Evolutionary conservation across 2,113 vertebrate genomes (phyloP), one percentile per base, ranked within the genome.

Genomic region (Arvicanthis niloticus): DNA sequence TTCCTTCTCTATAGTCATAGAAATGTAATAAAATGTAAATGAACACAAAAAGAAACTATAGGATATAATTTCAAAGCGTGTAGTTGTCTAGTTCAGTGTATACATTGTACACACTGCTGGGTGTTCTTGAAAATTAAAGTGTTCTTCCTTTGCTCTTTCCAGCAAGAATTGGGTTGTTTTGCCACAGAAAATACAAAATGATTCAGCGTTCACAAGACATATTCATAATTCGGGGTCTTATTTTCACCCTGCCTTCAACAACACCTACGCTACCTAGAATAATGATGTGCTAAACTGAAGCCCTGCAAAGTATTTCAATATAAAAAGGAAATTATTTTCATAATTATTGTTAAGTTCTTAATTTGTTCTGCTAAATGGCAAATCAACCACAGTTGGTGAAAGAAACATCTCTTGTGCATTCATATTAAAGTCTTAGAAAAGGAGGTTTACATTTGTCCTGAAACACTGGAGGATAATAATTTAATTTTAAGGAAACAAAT

Each of bases 141-240:
- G 60, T 53, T 96, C 87, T 88, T 37, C 10, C 81, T 78, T 42
- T 95, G 95, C 94, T 80, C 24, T 89, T 91, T 92, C 62, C 90
- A 89, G 82, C 94, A 51, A 91, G 34, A 84, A 97, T 88, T 91
- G 77, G 93, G 88, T 97, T 97, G 87, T 96, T 91, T 89, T 93
- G 84, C 34, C 70, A 77, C 62, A 97, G 95, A 96, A 98, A 93
- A 97, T 96, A 96, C 65, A 98, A 96, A 98, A 68, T 98, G 98
- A 98, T 98, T 98, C 98, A 98, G 60, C 97, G 89, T 98, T 98
- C 98, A 98, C 95, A 97, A 98, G 98, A 98, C 96, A 98, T 98
- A 98, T 98, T 98, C 93, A 95, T 98, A 98, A 98, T 98, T 97
- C 85, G 88, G 97, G 97, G 93, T 97, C 96, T 97, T 98, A 98